These are phyloP conservation scores for Fulmarus glacialis DNA, from an alignment of 2,113 vertebrate species.

Conservation along the genomic window DNA sequence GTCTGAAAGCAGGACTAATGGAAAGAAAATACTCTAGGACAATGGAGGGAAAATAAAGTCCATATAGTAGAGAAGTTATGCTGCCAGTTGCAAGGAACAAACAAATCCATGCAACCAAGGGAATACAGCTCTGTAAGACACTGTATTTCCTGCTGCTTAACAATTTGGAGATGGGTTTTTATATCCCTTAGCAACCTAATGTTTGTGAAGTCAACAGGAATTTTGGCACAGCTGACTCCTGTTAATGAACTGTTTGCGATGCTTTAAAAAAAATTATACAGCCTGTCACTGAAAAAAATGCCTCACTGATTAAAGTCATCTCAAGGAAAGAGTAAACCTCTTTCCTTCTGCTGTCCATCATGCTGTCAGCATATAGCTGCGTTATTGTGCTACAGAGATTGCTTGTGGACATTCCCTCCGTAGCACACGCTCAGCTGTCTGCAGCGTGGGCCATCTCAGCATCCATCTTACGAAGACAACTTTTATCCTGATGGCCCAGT, in stretches of 20 bases:
- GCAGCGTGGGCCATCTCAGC: not conserved
- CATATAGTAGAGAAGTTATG: not conserved
- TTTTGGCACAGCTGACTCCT: constrained; percentile 24
- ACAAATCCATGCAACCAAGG: not conserved
- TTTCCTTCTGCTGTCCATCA: not conserved
- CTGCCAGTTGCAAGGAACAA: not conserved
- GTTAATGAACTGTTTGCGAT: constrained; percentile 15
- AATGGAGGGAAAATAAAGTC: not conserved
- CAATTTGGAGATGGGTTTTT: not conserved
- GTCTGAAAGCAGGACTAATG: not conserved
- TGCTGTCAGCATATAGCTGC: not conserved
- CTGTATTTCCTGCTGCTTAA: constrained; percentile 23
- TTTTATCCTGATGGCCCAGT: not conserved
- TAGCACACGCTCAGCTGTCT: not conserved
- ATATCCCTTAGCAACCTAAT: constrained; percentile 15
- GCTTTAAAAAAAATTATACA: not conserved
- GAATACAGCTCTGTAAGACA: not conserved
- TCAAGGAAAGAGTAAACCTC: constrained; percentile 30
- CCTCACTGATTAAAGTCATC: not conserved
- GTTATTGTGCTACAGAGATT: not conserved
- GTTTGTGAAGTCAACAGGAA: not conserved
- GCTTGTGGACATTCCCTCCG: accelerated
- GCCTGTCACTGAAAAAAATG: not conserved
- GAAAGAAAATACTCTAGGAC: not conserved
- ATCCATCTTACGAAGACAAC: not conserved